These are phyloP conservation scores for Circaetus gallicus DNA, from an alignment of 2,113 vertebrate species.

Conservation along the genomic window DNA sequence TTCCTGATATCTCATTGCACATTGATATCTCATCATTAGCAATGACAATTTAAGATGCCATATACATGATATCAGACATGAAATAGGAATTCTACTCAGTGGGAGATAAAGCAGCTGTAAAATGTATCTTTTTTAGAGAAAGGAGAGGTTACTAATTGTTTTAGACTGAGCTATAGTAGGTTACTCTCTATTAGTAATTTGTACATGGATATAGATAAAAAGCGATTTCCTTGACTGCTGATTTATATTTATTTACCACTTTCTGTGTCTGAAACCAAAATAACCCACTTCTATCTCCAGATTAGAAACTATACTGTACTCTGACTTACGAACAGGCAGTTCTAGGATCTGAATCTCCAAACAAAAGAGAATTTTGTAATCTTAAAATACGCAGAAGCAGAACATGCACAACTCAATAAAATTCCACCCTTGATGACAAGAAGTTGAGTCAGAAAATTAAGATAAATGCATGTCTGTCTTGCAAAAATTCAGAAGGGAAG, in stretches of 20 bases:
- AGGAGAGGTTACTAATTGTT: background rate
- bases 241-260: background rate
- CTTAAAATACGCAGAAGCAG: background rate
- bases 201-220: background rate
- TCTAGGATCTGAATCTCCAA: background rate
- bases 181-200: background rate
- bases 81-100: background rate
- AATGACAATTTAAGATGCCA: background rate
- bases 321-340: background rate
- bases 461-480: background rate
- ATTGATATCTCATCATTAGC: background rate
- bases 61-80: background rate
- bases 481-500: background rate
- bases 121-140: background rate
- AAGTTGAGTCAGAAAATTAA: slow-evolving; percentile 16
- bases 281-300: background rate
- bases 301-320: background rate
- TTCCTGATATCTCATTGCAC: background rate
- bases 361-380: background rate
- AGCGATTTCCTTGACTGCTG: background rate
- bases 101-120: background rate
- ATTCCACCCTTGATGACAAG: background rate
- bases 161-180: background rate
- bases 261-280: background rate
- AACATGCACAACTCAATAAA: background rate